A percentile compares a stretch with the other conserved stretches of the same genome.
Evolutionary conservation across 2,113 vertebrate species (phyloP).

Genomic region (Centropus unirufus): DNA sequence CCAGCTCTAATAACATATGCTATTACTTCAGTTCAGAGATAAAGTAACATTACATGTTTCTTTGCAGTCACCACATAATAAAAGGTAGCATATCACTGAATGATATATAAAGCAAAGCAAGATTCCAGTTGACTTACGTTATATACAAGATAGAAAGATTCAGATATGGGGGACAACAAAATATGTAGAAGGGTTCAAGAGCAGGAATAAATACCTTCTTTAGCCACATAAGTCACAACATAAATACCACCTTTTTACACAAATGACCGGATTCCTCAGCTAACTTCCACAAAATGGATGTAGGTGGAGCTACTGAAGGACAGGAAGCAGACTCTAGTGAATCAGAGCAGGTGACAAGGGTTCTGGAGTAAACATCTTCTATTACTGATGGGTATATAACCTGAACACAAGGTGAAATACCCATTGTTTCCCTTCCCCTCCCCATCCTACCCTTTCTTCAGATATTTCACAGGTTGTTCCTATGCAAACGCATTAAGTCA

Average conservation of each 20-base stretch:
- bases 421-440: background rate
- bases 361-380: slow-evolving; percentile 39
- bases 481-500: background rate
- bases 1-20: slow-evolving; percentile 51
- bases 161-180: background rate
- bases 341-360: slow-evolving; percentile 40
- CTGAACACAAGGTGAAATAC: background rate
- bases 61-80: background rate
- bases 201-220: slow-evolving; percentile 51
- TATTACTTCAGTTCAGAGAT: slow-evolving; percentile 8
- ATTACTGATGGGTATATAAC: background rate
- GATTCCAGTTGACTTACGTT: background rate
- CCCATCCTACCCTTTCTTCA: background rate
- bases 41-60: slow-evolving; percentile 5
- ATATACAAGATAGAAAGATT: background rate
- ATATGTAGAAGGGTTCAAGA: background rate
- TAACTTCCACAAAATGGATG: slow-evolving; percentile 24
- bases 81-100: background rate
- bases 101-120: slow-evolving; percentile 13
- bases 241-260: slow-evolving; percentile 51
- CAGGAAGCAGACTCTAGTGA: slow-evolving; percentile 45
- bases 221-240: slow-evolving; percentile 40
- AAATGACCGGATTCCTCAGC: slow-evolving; percentile 20
- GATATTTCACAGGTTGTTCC: background rate
- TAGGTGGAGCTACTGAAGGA: slow-evolving; percentile 52